A percentile compares a stretch with the other conserved stretches of the same genome.
phyloP scores from a whole-genome alignment of 2,888 invertebrate genomes.

The Thymelicus sylvestris region DNA sequence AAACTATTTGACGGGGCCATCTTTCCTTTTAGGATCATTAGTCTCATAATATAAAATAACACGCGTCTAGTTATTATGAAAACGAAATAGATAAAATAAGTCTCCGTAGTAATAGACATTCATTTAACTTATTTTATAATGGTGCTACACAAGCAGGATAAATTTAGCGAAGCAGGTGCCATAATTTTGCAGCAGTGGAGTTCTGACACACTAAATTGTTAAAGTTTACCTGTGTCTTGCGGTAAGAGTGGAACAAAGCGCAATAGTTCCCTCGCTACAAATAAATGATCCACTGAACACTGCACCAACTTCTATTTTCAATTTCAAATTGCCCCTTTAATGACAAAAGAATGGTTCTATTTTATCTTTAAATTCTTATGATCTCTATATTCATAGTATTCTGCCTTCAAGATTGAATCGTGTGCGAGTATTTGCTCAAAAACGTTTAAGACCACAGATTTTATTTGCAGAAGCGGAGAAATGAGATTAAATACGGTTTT shows the following conservation, averaged over 20 bases:
- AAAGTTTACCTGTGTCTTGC: conserved; percentile 64
- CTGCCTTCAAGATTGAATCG: conserved; percentile 20
- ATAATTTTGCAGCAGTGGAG: conserved; percentile 44
- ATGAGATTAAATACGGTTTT: conserved; percentile 17
- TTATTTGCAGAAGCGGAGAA: conserved; percentile 16
- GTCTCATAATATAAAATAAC: too few relatives aligned
- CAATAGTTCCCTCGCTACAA: conserved; percentile 54
- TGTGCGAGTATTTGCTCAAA: conserved; percentile 22
- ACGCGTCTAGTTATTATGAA: too few relatives aligned
- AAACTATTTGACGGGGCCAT: too few relatives aligned
- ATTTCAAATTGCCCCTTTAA: conserved; percentile 74
- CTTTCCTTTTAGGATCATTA: too few relatives aligned
- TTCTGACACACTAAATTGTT: conserved; percentile 59
- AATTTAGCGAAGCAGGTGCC: conserved; percentile 35
- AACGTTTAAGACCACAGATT: conserved; percentile 28
- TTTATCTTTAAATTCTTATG: conserved; percentile 66
- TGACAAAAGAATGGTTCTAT: conserved; percentile 67
- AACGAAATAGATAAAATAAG: too few relatives aligned
- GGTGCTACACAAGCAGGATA: conserved; percentile 2
- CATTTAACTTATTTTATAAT: conserved; percentile 13
- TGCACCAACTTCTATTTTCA: conserved; percentile 72
- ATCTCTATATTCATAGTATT: conserved; percentile 28
- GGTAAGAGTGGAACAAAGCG: conserved; percentile 65
- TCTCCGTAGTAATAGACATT: neutral
- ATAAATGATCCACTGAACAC: conserved; percentile 58